Evolutionary conservation across 2,888 invertebrate species (phyloP).

Genomic region (Tiliacea aurago): DNA sequence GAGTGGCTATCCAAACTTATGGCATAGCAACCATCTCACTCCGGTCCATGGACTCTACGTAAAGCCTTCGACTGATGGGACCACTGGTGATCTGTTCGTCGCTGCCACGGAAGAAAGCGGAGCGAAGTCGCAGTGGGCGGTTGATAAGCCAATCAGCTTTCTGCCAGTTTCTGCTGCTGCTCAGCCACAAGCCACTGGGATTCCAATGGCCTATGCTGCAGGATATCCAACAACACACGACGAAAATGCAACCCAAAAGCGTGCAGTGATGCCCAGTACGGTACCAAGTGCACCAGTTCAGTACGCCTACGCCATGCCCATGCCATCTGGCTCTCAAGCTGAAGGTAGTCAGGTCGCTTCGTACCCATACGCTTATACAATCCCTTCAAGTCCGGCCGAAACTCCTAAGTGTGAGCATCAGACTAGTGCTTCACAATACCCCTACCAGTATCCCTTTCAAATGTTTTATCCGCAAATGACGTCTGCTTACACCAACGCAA

Average conservation of each 20-base stretch:
- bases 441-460: constrained; percentile 74
- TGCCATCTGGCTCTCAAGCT: constrained; percentile 59
- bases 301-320: constrained; percentile 79
- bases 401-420: constrained; percentile 69
- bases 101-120: constrained; percentile 86
- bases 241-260: constrained; percentile 76
- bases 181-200: constrained; percentile 67
- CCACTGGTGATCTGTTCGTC: constrained; percentile 86
- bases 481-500: constrained; percentile 80
- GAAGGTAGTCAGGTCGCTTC: constrained; percentile 69
- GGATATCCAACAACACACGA: constrained; percentile 68
- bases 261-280: constrained; percentile 75
- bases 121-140: constrained; percentile 83
- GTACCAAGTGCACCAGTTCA: constrained; percentile 75
- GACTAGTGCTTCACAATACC: constrained; percentile 71
- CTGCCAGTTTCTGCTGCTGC: constrained; percentile 71
- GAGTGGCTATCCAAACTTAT: constrained; percentile 68
- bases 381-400: constrained; percentile 67
- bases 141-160: constrained; percentile 83
- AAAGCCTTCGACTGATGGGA: constrained; percentile 84
- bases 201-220: constrained; percentile 70
- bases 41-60: constrained; percentile 86
- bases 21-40: constrained; percentile 74
- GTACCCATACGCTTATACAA: constrained; percentile 76
- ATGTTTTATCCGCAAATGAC: constrained; percentile 85